Evolutionary conservation across 1,140 invertebrate genomes (phyloP), one percentile per base, ranked within the genome.

Genomic region (Tetranychus cinnabarinus): DNA sequence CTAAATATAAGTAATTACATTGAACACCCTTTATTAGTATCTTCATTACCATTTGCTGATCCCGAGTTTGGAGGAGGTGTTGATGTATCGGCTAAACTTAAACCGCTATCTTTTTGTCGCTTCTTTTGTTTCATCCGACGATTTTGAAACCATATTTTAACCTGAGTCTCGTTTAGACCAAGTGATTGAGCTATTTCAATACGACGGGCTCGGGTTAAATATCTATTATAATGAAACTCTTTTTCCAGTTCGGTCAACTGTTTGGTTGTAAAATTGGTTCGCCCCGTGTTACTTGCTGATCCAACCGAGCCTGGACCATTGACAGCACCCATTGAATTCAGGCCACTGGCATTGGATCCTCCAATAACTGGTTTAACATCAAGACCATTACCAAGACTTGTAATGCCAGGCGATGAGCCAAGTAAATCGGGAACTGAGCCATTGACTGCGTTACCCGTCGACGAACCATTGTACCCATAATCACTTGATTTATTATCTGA

Each of bases 221-320:
- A 98, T 75, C 96, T 96, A 76, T 97, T 97, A 74, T 95, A 97
- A 74, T 98, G 92, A 74, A 97, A 98, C 74, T 99, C 93, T 72
- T 98, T 98, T 72, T 97, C 93, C 65, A 97, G 77, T 74, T 97
- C 95, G 1, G 92, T 97, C 56, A 98, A 79, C 72, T 99, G 95
- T 74, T 97, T 97, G 71, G 95, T 98, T 58, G 90, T 97, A 75
- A 97, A 97, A 74, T 97, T 97, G 3, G 92, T 98, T 37, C 93
- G 78, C 34, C 88, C 88, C 5, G 87, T 73, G 60, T 70, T 71
- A 60, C 69, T 52, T 42, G 39, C 39, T 10, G 39, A 42, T 42
- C 39, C 39, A 42, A 10, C 39, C 10, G 39, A 42, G 5, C 39
- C 39, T 42, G 39, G 39, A 10, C 39, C 39, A 42, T 10, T 10